These are phyloP conservation scores for Crotalus helleri DNA, from an alignment of 2,113 vertebrate species.

Conservation along the genomic window DNA sequence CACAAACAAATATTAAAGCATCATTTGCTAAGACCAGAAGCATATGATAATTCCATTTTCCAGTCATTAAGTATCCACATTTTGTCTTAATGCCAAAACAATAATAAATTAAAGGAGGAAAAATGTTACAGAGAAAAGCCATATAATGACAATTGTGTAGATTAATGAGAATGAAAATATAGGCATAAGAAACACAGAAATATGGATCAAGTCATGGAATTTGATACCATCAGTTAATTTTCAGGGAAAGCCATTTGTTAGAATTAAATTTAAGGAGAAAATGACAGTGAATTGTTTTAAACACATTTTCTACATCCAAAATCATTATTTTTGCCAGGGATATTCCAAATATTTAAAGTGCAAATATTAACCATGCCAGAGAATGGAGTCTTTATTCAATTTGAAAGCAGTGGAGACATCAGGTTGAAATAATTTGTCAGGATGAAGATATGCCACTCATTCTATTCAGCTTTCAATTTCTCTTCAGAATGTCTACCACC, in stretches of 20 bases:
- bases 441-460: background rate
- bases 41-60: background rate
- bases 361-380: background rate
- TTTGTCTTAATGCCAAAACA: background rate
- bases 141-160: background rate
- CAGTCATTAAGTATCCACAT: background rate
- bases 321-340: background rate
- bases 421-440: background rate
- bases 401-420: background rate
- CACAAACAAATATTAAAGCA: background rate
- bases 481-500: background rate
- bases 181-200: background rate
- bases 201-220: background rate
- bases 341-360: background rate
- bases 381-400: background rate
- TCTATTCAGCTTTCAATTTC: background rate
- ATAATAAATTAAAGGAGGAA: background rate
- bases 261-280: background rate
- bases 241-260: background rate
- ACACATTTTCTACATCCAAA: background rate
- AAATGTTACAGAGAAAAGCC: background rate
- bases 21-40: background rate
- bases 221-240: background rate
- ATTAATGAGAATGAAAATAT: background rate
- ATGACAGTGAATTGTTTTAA: background rate